Evolutionary conservation across 2,888 invertebrate genomes (phyloP).

Genomic region (Yponomeuta evonymella): DNA sequence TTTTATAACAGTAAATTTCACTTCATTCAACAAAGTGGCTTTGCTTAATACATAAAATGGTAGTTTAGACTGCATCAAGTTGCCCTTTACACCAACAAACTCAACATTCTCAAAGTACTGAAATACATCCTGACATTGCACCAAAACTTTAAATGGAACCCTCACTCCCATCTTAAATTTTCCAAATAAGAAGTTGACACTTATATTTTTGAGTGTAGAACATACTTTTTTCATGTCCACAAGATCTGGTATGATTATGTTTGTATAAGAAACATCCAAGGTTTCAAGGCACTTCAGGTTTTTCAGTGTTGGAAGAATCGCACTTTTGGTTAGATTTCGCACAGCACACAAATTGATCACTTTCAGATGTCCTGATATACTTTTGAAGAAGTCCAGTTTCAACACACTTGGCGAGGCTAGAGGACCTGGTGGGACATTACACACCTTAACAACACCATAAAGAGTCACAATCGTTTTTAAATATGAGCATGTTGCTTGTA

Average conservation of each 20-base stretch:
- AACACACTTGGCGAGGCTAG: conserved; percentile 44
- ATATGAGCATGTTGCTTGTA: conserved; percentile 40
- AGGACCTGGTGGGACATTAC: conserved; percentile 40
- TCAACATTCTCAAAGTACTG: conserved; percentile 46
- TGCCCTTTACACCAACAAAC: conserved; percentile 43
- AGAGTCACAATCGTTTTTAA: conserved; percentile 37
- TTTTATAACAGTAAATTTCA: conserved; percentile 42
- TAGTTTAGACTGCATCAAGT: conserved; percentile 39
- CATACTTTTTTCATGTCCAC: conserved; percentile 42
- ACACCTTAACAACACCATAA: conserved; percentile 38
- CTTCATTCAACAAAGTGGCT: conserved; percentile 32
- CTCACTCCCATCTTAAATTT: conserved; percentile 26
- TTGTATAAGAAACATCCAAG: conserved; percentile 54
- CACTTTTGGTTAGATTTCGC: conserved; percentile 40
- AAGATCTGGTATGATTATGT: conserved; percentile 46
- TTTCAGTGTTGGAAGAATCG: conserved; percentile 38
- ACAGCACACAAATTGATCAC: conserved; percentile 48
- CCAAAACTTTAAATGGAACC: conserved; percentile 23
- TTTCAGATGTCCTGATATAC: conserved; percentile 39
- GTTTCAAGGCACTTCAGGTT: conserved; percentile 41
- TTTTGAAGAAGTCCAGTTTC: conserved; percentile 40
- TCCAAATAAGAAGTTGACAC: conserved; percentile 44
- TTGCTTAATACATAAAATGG: conserved; percentile 36
- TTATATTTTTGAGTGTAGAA: conserved; percentile 46
- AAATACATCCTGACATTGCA: conserved; percentile 42